A percentile compares a stretch with the other conserved stretches of the same genome.
These are phyloP conservation scores for Ectropis grisescens DNA, from an alignment of 1,140 invertebrate genomes.

Conservation along the genomic window DNA sequence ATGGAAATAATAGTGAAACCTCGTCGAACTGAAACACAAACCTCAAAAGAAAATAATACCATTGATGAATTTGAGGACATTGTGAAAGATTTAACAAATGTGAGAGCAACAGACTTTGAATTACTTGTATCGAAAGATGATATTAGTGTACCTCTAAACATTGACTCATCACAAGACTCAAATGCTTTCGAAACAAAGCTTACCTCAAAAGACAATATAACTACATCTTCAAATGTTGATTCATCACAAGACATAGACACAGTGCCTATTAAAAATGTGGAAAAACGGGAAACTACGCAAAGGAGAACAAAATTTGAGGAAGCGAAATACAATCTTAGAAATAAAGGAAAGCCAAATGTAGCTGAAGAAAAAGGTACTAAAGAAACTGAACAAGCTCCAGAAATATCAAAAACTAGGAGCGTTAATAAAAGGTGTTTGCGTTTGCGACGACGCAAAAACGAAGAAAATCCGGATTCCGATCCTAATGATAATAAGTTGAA, in stretches of 20 bases:
- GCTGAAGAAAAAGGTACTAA: conserved; percentile 8
- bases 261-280: too few relatives aligned
- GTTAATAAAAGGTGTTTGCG: conserved; percentile 24
- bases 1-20: conserved; percentile 8
- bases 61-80: conserved; percentile 48
- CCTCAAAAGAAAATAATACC: conserved; percentile 27
- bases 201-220: conserved; percentile 10
- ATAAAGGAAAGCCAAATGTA: conserved; percentile 13
- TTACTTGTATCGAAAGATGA: conserved; percentile 21
- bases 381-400: conserved; percentile 7
- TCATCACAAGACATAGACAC: background rate
- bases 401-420: conserved; percentile 17
- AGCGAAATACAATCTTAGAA: conserved; percentile 39
- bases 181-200: conserved; percentile 5
- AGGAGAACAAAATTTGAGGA: conserved; percentile 7
- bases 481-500: conserved; percentile 27
- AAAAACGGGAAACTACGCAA: background rate
- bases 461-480: conserved; percentile 13
- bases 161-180: conserved; percentile 19
- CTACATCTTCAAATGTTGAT: conserved; percentile 2
- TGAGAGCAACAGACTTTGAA: conserved; percentile 46
- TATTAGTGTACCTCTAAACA: too few relatives aligned
- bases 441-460: conserved; percentile 26
- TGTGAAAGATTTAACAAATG: conserved; percentile 35
- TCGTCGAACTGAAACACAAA: too few relatives aligned